A percentile compares a stretch with the other conserved stretches of the same genome.
These are phyloP conservation scores for Chromoteleia sp. DNA, from an alignment of 2,888 invertebrate genomes.

Conservation along the genomic window DNA sequence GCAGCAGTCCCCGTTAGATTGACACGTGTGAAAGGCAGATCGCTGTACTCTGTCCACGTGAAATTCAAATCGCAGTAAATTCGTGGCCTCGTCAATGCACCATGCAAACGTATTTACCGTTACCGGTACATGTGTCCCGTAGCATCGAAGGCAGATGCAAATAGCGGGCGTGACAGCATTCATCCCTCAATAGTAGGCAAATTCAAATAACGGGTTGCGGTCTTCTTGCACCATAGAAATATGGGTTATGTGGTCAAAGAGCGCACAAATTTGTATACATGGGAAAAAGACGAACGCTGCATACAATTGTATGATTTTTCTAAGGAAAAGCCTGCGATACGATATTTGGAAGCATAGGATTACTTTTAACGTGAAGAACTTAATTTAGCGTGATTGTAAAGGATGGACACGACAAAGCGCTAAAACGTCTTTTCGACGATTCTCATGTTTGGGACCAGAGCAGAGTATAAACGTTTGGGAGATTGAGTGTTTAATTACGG, in stretches of 20 bases:
- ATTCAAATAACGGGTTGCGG: conserved; percentile 83
- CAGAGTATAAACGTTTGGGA: conserved; percentile 1
- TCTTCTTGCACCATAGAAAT: conserved; percentile 81
- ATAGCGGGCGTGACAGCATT: conserved; percentile 70
- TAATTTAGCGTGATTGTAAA: conserved; percentile 81
- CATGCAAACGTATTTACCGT: conserved; percentile 77
- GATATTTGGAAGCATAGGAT: conserved; percentile 67
- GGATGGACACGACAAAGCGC: conserved; percentile 76
- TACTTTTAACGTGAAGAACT: conserved; percentile 73
- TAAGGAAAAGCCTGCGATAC: conserved; percentile 57
- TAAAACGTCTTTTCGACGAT: conserved; percentile 41
- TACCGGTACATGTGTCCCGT: conserved; percentile 72
- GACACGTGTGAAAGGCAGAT: conserved; percentile 58
- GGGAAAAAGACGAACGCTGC: conserved; percentile 77
- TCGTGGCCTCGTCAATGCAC: conserved; percentile 66
- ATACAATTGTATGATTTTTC: conserved; percentile 70
- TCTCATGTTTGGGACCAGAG: neutral
- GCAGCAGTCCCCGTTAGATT: conserved; percentile 48
- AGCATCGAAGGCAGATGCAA: conserved; percentile 76
- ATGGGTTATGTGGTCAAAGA: conserved; percentile 83
- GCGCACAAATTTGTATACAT: conserved; percentile 83
- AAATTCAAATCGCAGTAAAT: conserved; percentile 48
- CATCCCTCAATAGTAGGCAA: conserved; percentile 72
- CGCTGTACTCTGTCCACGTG: conserved; percentile 22
- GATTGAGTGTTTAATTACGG: conserved; percentile 32